Conservation (phyloP, 2,797 vertebrate species). For the Etheostoma perlongum region DNA sequence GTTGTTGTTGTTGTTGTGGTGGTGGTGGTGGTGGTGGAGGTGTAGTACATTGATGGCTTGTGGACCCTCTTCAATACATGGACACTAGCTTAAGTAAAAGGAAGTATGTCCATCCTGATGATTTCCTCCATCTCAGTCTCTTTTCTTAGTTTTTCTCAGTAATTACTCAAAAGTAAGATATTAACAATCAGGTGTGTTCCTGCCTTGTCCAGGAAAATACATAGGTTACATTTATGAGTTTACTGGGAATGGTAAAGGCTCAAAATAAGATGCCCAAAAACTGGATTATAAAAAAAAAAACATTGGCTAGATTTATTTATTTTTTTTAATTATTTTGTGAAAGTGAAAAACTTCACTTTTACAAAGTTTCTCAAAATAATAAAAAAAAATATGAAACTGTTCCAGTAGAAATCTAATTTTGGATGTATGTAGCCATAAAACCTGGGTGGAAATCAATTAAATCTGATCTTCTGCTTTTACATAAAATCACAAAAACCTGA, state of each 20-base stretch:
- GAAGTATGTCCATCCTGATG: neutral
- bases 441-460: neutral
- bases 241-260: neutral
- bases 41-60: slow-evolving; percentile 14
- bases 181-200: neutral
- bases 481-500: neutral
- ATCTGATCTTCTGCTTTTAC: neutral
- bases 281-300: neutral
- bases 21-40: neutral
- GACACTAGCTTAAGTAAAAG: slow-evolving; percentile 12
- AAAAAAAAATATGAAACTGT: neutral
- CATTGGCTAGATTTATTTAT: too few species aligned
- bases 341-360: neutral
- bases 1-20: slow-evolving; percentile 15
- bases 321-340: neutral
- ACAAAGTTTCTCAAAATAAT: too few species aligned
- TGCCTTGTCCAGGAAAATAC: neutral
- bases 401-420: neutral
- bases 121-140: neutral
- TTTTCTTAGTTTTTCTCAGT: neutral
- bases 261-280: slow-evolving; percentile 1
- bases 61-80: neutral
- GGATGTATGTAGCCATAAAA: neutral
- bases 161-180: neutral
- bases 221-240: neutral